phyloP scores from a whole-genome alignment of 2,888 invertebrate species.

The Eupithecia subfuscata region DNA sequence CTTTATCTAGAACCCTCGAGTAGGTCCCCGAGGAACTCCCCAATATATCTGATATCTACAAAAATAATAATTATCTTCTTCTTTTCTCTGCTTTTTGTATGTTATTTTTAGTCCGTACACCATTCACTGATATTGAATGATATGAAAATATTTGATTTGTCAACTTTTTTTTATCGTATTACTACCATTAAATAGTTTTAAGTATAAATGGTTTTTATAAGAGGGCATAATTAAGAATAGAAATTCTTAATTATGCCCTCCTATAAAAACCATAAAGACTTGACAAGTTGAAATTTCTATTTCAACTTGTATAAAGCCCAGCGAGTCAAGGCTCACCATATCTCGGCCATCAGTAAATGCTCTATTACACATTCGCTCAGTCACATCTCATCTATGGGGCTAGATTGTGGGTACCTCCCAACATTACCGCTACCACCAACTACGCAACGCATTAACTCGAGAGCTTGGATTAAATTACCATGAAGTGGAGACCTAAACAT shows the following conservation, averaged over 20 bases:
- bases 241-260: too few species aligned
- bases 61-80: neutral
- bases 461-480: constrained; percentile 26
- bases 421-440: constrained; percentile 1
- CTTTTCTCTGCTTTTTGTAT: neutral
- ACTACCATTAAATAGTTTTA: too few species aligned
- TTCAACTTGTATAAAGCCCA: neutral
- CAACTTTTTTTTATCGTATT: neutral
- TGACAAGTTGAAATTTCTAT: too few species aligned
- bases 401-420: constrained; percentile 3
- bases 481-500: constrained; percentile 22
- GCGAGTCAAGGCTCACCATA: neutral
- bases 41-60: neutral
- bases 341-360: neutral
- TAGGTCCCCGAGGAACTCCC: neutral
- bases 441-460: constrained; percentile 21
- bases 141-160: neutral
- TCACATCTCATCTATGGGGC: neutral
- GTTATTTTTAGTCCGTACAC: neutral
- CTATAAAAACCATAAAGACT: too few species aligned
- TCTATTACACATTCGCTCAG: neutral
- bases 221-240: too few species aligned
- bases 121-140: neutral
- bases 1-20: neutral
- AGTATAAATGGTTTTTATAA: too few species aligned